Evolutionary conservation across 2,113 vertebrate genomes (phyloP).

Genomic region (Taurulus bubalis): DNA sequence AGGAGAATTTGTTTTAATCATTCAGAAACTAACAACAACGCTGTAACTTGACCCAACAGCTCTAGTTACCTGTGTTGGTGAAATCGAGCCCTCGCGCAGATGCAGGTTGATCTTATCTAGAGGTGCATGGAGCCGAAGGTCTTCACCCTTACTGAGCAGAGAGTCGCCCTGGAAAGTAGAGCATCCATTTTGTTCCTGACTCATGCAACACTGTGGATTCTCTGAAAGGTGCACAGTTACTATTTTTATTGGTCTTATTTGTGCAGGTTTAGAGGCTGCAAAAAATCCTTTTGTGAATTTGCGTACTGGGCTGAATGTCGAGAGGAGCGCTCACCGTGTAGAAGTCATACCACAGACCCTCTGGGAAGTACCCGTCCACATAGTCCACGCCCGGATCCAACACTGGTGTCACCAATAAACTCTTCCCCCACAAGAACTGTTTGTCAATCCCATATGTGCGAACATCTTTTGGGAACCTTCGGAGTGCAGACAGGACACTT

Average conservation of each 20-base stretch:
- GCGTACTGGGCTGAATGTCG: too few relatives aligned
- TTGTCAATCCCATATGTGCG: conserved; percentile 84
- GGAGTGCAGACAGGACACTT: neutral
- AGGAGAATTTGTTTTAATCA: too few relatives aligned
- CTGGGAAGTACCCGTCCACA: conserved; percentile 86
- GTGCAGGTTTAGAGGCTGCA: too few relatives aligned
- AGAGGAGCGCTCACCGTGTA: conserved; percentile 79
- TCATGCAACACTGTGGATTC: too few relatives aligned
- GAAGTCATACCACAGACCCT: conserved; percentile 89
- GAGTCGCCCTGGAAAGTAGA: conserved; percentile 80
- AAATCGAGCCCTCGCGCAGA: conserved; percentile 85
- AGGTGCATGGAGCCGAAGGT: conserved; percentile 82
- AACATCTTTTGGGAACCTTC: conserved; percentile 86
- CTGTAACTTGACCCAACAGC: neutral
- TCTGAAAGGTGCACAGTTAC: neutral
- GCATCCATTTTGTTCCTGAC: neutral
- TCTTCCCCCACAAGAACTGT: conserved; percentile 90
- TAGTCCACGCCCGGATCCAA: conserved; percentile 82
- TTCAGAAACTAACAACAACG: neutral
- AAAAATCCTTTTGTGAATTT: too few relatives aligned
- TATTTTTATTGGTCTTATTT: too few relatives aligned
- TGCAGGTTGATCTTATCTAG: conserved; percentile 91
- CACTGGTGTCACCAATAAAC: conserved; percentile 88
- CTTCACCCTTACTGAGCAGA: conserved; percentile 85
- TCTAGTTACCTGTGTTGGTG: conserved; percentile 86